phyloP scores from a whole-genome alignment of 2,113 vertebrate species.

The Crotalus viridis region DNA sequence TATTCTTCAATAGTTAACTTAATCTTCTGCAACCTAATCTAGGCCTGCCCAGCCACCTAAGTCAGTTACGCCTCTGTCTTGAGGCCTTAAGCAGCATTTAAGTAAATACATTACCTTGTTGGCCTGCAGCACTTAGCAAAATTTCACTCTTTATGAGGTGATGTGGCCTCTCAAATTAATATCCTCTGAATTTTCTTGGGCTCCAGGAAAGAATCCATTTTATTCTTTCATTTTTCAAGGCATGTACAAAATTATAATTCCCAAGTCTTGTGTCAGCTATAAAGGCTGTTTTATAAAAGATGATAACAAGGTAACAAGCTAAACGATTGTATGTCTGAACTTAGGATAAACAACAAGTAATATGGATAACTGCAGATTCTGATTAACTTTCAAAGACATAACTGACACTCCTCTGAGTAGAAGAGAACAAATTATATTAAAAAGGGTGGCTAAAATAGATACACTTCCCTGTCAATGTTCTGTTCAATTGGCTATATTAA shows the following conservation, averaged over 20 bases:
- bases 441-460: constrained; percentile 15
- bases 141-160: constrained; percentile 61
- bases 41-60: not conserved
- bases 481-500: not conserved
- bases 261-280: constrained; percentile 2
- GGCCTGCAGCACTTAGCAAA: constrained; percentile 40
- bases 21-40: not conserved
- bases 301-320: not conserved
- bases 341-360: not conserved
- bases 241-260: not conserved
- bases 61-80: constrained; percentile 21
- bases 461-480: not conserved
- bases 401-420: not conserved
- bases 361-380: not conserved
- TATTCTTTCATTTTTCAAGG: constrained; percentile 53
- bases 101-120: constrained; percentile 32
- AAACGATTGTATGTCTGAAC: not conserved
- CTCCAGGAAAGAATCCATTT: constrained; percentile 50
- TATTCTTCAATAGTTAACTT: constrained; percentile 33
- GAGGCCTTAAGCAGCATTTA: constrained; percentile 45
- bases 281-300: not conserved
- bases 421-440: not conserved
- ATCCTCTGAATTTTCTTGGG: constrained; percentile 51
- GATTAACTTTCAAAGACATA: not conserved
- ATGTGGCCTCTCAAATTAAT: constrained; percentile 62